These are phyloP conservation scores for Plotosus lineatus DNA, from an alignment of 2,113 vertebrate genomes.

Conservation along the genomic window DNA sequence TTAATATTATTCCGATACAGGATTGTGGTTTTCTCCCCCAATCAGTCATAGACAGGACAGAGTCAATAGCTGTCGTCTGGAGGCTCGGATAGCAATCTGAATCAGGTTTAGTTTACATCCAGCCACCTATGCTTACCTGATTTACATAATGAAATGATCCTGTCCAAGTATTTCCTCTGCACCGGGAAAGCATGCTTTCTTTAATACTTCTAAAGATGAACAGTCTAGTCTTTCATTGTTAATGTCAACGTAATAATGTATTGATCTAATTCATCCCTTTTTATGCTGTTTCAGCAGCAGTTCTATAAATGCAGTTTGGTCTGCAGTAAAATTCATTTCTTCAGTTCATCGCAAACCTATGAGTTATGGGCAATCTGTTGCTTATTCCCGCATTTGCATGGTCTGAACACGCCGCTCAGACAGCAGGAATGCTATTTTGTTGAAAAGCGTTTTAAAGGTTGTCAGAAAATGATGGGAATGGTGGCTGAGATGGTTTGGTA, in stretches of 20 bases:
- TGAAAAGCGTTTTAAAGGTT: not conserved
- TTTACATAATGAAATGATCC: slow-evolving; percentile 63
- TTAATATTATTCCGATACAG: slow-evolving; percentile 66
- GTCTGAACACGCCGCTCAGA: slow-evolving; percentile 1
- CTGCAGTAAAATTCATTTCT: slow-evolving; percentile 20
- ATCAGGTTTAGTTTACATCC: slow-evolving; percentile 39
- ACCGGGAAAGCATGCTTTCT: slow-evolving; percentile 57
- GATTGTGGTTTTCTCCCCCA: slow-evolving; percentile 65
- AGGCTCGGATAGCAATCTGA: slow-evolving; percentile 46
- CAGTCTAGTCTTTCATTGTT: slow-evolving; percentile 6
- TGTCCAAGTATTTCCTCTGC: slow-evolving; percentile 51
- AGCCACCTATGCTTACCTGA: slow-evolving; percentile 49
- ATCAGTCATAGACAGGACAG: slow-evolving; percentile 56
- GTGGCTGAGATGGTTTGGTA: not conserved
- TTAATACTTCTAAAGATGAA: slow-evolving; percentile 40
- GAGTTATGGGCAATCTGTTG: slow-evolving; percentile 17
- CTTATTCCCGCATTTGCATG: not conserved
- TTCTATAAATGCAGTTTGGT: slow-evolving; percentile 13
- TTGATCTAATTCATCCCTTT: not conserved
- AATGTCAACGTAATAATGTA: slow-evolving; percentile 2
- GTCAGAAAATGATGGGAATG: not conserved
- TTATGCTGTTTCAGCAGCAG: slow-evolving; percentile 1
- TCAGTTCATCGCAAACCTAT: slow-evolving; percentile 21
- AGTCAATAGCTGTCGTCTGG: slow-evolving; percentile 60
- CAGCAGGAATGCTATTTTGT: slow-evolving; percentile 26